Evolutionary conservation across 2,797 vertebrate species (phyloP).

Genomic region (Muraenolepis orangiensis): DNA sequence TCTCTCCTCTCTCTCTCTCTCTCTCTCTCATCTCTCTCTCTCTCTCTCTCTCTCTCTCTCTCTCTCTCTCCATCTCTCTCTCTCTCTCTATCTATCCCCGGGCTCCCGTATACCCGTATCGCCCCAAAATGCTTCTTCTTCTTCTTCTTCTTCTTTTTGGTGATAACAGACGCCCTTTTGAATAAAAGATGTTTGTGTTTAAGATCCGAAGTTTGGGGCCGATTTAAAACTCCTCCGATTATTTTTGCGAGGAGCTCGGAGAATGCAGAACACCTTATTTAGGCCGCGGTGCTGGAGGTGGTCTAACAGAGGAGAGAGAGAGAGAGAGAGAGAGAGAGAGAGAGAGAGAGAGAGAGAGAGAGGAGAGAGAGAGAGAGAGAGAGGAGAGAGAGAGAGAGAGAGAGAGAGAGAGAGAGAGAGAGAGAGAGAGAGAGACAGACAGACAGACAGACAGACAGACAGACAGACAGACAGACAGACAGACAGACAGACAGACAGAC

Average conservation of each 20-base stretch:
- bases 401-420: slow-evolving; percentile 7
- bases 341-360: slow-evolving; percentile 29
- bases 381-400: too few relatives aligned
- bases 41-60: slow-evolving; percentile 45
- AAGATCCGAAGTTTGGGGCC: slow-evolving; percentile 69
- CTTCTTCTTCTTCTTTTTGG: too few relatives aligned
- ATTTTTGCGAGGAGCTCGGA: slow-evolving; percentile 34
- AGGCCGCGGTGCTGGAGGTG: slow-evolving; percentile 66
- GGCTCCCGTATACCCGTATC: slow-evolving; percentile 61
- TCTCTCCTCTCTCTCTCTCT: slow-evolving; percentile 48
- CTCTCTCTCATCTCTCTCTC: slow-evolving; percentile 51
- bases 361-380: slow-evolving; percentile 75
- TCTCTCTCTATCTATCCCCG: slow-evolving; percentile 28
- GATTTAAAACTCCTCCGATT: slow-evolving; percentile 69
- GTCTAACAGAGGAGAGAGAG: slow-evolving; percentile 52
- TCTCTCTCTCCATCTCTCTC: slow-evolving; percentile 42
- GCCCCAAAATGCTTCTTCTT: slow-evolving; percentile 73
- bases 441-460: slow-evolving; percentile 68
- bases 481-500: slow-evolving; percentile 11
- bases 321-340: slow-evolving; percentile 10
- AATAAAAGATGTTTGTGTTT: slow-evolving; percentile 75
- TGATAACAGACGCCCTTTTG: slow-evolving; percentile 75
- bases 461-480: too few relatives aligned
- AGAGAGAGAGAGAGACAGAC: slow-evolving; percentile 13
- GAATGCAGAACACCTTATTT: slow-evolving; percentile 68